These are phyloP conservation scores for Scotopteryx bipunctaria DNA, from an alignment of 2,888 invertebrate genomes.

Conservation along the genomic window DNA sequence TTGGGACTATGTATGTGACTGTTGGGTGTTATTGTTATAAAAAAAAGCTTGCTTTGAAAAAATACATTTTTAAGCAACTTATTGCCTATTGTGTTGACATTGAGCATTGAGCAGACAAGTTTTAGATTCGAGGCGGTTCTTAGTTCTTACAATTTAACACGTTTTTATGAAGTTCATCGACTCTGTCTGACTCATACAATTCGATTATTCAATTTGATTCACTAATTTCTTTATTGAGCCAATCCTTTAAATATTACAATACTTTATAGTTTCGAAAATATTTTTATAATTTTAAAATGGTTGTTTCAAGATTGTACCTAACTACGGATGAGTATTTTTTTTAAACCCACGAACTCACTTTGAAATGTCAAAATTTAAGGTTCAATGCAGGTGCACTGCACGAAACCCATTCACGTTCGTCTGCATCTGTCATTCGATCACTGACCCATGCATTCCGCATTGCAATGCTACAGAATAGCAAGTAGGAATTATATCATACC, in stretches of 20 bases:
- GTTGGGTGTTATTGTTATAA: too few species aligned
- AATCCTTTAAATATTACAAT: too few species aligned
- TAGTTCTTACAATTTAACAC: slow-evolving; percentile 27
- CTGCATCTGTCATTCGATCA: slow-evolving; percentile 45
- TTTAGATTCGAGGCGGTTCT: slow-evolving; percentile 24
- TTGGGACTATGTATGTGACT: too few species aligned
- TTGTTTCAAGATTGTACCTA: too few species aligned
- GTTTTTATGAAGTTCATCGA: slow-evolving; percentile 34
- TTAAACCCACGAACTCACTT: too few species aligned
- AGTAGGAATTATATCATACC: too few species aligned
- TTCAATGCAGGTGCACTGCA: slow-evolving; percentile 6
- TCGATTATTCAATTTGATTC: slow-evolving; percentile 31
- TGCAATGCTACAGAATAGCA: slow-evolving; percentile 36
- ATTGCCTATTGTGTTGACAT: not conserved
- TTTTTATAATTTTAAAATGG: too few species aligned
- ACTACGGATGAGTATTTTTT: too few species aligned
- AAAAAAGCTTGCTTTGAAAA: too few species aligned
- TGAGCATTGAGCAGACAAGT: slow-evolving; percentile 4
- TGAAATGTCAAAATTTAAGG: not conserved
- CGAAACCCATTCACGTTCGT: slow-evolving; percentile 22
- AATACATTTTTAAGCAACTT: too few species aligned
- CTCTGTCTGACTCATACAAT: slow-evolving; percentile 30
- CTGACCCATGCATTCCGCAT: slow-evolving; percentile 59
- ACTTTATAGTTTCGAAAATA: too few species aligned
- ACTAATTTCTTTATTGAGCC: slow-evolving; percentile 21